Evolutionary conservation across 2,888 invertebrate species (phyloP), one percentile per base, ranked within the genome.

Genomic region (Drosophila stalkeri): DNA sequence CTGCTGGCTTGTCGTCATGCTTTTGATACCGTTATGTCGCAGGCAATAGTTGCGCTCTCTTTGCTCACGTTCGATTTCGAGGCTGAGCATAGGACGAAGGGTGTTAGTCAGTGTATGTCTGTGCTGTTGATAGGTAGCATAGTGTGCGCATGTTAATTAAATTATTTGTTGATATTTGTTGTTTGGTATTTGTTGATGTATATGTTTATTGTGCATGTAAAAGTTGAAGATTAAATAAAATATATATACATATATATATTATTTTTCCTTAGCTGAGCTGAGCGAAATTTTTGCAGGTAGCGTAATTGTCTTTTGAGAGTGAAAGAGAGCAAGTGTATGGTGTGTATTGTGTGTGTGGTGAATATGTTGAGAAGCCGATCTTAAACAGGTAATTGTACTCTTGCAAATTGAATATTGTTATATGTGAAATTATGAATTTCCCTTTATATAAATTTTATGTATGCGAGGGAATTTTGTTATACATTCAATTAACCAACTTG

Each of bases 71-170:
- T 41, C 8, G 52, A 23, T 23, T 16, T 20, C 27, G n/a, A 16
- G 54, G 7, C 27, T 54, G 39, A 39, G 37, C 23, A n/a, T 16
- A 23, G 37, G 4, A 16, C 8, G 41, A 14, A n/a, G n/a, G 39
- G 39, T 31, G 12, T 41, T 41, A 55, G 55, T 55, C 27, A 27
- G 27, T 39, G 55, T 39, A 27, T 27, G 39, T n/a, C 55, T 41
- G n/a, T 55, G n/a, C 27, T 27, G 27, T n/a, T 12, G 39, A 55
- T 55, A 39, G 55, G 39, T 27, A 11, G 27, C 9, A 16, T 6
- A 2, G 2, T n/a, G n/a, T 27, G 27, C 39, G 37, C 39, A 23
- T 9, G 37, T 0, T 5, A 16, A 37, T 23, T 23, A 39, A 16
- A 20, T 33, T 2, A 9, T 23, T 18, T 14, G 33, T 11, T 14